Evolutionary conservation across 92 coral and sea anemone genomes (phyloP), one percentile per base, ranked within the genome.

Genomic region (Parazoanthus atlanticus): DNA sequence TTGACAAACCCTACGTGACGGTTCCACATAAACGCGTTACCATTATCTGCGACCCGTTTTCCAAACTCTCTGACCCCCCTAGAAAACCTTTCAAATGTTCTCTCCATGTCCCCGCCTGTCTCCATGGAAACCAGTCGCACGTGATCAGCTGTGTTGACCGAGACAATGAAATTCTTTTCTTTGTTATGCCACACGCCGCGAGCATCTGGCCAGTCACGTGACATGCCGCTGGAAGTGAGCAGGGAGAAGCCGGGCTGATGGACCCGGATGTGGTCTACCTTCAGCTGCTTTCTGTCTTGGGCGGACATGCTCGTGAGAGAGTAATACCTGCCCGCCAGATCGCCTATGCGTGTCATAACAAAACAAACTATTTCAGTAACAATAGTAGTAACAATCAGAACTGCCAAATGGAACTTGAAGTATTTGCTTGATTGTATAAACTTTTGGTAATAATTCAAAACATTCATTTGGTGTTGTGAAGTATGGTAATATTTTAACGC

Each of bases 191-290:
- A 90, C 19, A 90, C 78, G 46, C 93, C 93, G 28, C 93, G 93
- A 74, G 87, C 93, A 73, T 90, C 93, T 19, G 93, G 93, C 93
- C 93, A 90, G 82, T 90, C 93, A 80, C 93, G 93, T 61, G 93
- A 72, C 78, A 90, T 77, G 16, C 93, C 90, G 72, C 93, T 80
- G 78, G 87, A 71, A 29, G 85, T 67, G 19, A 90, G 81, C 0
- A 86, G 86, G 26, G 82, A 75, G 67, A 36, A 77, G 41, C 77
- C 88, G 32, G 93, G 84, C 49, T 79, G 65, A 43, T 86, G 88
- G 21, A 80, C 64, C 32, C 74, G 88, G 52, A 88, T 52, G 81
- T 79, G 83, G 15, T 90, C 93, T 15, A 82, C 52, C 19, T 73
- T 67, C 19, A 90, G 88, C 26, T 86, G 92, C 23, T 86, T 49